These are phyloP conservation scores for Melinaea marsaeus DNA, from an alignment of 2,888 invertebrate genomes.

Conservation along the genomic window DNA sequence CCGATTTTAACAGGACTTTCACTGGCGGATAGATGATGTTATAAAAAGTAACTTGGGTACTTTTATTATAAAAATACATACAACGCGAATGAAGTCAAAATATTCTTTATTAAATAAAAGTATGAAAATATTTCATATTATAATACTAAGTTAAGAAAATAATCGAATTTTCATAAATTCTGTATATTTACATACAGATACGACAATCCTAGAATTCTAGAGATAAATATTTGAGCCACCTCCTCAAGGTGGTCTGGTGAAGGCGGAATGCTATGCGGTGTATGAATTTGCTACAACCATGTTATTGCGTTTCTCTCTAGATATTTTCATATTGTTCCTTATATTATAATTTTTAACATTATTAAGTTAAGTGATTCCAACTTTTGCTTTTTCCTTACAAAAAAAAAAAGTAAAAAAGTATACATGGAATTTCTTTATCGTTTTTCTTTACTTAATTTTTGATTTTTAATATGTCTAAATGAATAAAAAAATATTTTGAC, in stretches of 20 bases:
- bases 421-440: no score
- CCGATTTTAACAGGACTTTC: no score
- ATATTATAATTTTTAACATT: slow-evolving; percentile 7
- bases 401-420: background rate
- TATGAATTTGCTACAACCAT: slow-evolving; percentile 36
- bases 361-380: background rate
- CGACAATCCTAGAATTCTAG: slow-evolving; percentile 34
- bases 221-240: slow-evolving; percentile 37
- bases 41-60: no score
- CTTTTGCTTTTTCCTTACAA: background rate
- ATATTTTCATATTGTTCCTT: slow-evolving; percentile 19
- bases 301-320: slow-evolving; percentile 36
- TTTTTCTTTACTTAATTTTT: no score
- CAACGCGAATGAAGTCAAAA: no score
- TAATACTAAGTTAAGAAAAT: no score
- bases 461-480: no score
- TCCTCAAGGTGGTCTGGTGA: slow-evolving; percentile 60
- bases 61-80: no score
- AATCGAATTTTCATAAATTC: background rate
- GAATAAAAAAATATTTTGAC: no score
- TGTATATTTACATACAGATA: slow-evolving; percentile 18
- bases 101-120: no score
- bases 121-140: no score
- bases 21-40: no score
- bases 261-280: slow-evolving; percentile 55